Evolutionary conservation across 2,113 vertebrate genomes (phyloP).

Genomic region (Callospermophilus lateralis): DNA sequence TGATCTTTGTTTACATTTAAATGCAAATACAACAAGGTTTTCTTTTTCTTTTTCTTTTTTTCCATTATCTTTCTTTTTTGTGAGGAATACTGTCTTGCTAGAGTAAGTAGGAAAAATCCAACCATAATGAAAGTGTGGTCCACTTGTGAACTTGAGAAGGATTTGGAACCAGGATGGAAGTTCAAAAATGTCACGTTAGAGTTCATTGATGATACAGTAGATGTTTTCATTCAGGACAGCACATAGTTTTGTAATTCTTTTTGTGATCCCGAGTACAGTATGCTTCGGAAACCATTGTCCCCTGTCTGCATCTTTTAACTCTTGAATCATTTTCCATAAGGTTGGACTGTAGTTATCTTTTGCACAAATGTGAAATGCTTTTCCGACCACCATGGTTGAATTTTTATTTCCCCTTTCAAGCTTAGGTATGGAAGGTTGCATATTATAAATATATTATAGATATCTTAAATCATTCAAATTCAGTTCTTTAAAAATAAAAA

Average conservation of each 20-base stretch:
- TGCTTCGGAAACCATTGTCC: constrained; percentile 45
- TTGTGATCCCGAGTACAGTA: not conserved
- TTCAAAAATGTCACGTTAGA: constrained; percentile 19
- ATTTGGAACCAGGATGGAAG: constrained; percentile 18
- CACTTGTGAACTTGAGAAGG: not conserved
- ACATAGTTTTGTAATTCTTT: constrained; percentile 45
- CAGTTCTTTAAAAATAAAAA: constrained; percentile 37
- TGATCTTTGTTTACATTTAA: constrained; percentile 55
- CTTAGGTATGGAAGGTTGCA: not conserved
- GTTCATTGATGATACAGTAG: not conserved
- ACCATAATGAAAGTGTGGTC: not conserved
- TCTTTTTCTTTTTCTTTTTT: not conserved
- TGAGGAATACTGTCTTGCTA: not conserved
- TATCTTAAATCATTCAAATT: constrained; percentile 29
- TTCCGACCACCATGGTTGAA: not conserved
- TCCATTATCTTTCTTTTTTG: not conserved
- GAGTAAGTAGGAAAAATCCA: constrained; percentile 14
- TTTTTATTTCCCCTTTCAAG: not conserved
- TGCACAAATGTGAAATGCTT: not conserved
- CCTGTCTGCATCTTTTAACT: not conserved
- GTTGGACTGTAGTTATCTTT: not conserved
- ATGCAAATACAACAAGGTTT: constrained; percentile 34
- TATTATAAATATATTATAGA: not conserved
- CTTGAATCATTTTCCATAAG: not conserved
- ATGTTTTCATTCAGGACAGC: not conserved